Conservation (phyloP, 2,888 invertebrate genomes). For the Selenia dentaria region DNA sequence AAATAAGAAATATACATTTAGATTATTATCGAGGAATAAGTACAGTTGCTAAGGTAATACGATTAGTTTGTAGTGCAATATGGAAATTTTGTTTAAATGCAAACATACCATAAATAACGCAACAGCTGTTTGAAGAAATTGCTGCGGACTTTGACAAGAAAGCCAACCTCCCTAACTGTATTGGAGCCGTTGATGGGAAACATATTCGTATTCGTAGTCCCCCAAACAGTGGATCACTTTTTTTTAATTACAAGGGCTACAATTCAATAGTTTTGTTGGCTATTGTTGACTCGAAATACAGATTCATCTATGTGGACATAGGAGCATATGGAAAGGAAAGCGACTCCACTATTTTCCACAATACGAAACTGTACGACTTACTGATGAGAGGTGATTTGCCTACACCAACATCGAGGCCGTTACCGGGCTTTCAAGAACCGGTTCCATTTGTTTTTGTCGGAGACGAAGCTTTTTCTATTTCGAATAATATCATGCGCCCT, state of each 20-base stretch:
- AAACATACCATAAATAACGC: conserved; percentile 30
- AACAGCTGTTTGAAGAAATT: conserved; percentile 30
- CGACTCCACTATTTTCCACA: conserved; percentile 38
- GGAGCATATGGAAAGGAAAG: conserved; percentile 34
- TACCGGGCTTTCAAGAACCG: conserved; percentile 13
- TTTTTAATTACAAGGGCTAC: conserved; percentile 11
- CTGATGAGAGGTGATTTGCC: conserved; percentile 26
- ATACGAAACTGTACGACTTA: conserved; percentile 33
- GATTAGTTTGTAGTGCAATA: conserved; percentile 32
- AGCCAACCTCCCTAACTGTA: conserved; percentile 35
- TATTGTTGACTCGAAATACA: conserved; percentile 12
- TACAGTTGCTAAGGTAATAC: conserved; percentile 30
- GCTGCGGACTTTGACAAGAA: conserved; percentile 26
- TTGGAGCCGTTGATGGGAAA: conserved; percentile 34
- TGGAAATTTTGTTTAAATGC: conserved; percentile 26
- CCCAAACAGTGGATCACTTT: conserved; percentile 18
- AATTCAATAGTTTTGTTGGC: conserved; percentile 15
- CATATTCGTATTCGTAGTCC: conserved; percentile 31
- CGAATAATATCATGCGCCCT: conserved; percentile 21
- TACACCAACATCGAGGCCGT: conserved; percentile 23
- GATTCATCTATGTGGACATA: conserved; percentile 12
- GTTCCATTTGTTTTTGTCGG: conserved; percentile 29
- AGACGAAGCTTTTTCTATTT: conserved; percentile 26
- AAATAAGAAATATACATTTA: conserved; percentile 27
- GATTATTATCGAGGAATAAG: conserved; percentile 31